A percentile compares a stretch with the other conserved stretches of the same genome.
These are phyloP conservation scores for Neofelis nebulosa DNA, from an alignment of 2,113 vertebrate species.

Conservation along the genomic window DNA sequence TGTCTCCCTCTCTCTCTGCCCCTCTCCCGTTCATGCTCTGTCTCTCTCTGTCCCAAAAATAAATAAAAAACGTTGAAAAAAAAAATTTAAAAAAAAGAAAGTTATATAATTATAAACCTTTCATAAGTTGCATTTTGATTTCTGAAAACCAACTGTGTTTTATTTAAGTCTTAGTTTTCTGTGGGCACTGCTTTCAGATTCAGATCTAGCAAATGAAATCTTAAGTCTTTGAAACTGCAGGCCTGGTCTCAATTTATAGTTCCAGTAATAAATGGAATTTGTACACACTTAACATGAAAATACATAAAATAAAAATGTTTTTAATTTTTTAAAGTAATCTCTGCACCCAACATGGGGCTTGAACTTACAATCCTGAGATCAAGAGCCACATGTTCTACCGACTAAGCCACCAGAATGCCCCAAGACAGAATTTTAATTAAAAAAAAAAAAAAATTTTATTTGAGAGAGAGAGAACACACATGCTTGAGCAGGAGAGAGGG, in stretches of 20 bases:
- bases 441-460: no score
- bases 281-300: neutral
- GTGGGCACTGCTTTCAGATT: neutral
- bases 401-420: neutral
- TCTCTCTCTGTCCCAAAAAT: no score
- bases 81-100: no score
- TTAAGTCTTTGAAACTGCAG: neutral
- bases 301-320: no score
- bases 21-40: no score
- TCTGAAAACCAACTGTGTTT: neutral
- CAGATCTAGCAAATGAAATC: constrained; percentile 32
- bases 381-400: neutral
- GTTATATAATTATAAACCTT: constrained; percentile 16
- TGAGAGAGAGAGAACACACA: no score
- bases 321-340: neutral
- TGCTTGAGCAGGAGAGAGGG: no score
- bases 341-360: neutral
- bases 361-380: neutral
- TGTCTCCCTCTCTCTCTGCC: no score
- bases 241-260: neutral
- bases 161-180: constrained; percentile 10
- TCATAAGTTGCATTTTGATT: constrained; percentile 26
- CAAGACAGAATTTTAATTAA: neutral
- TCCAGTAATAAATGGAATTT: neutral
- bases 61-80: no score